Percentiles rank a stretch among this genome's conserved stretches.
phyloP scores from a whole-genome alignment of 2,888 invertebrate genomes.

The Clivina fossor region DNA sequence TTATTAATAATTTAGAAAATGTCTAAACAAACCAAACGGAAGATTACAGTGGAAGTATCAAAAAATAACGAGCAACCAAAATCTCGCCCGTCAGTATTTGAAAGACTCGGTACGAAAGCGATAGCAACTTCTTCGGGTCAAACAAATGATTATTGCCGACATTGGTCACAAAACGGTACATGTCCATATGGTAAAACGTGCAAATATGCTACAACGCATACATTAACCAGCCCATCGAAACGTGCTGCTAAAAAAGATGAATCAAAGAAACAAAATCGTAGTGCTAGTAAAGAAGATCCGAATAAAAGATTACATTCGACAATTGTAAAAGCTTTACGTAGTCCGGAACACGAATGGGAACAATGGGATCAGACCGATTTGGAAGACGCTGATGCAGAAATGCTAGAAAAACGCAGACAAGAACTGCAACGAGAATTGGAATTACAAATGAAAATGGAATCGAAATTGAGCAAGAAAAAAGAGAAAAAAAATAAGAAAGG shows the following conservation, averaged over 20 bases:
- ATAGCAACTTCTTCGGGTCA: slow-evolving; percentile 52
- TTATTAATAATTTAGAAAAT: slow-evolving; percentile 51
- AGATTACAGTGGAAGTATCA: slow-evolving; percentile 72
- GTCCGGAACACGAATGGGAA: slow-evolving; percentile 67
- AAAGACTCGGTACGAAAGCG: slow-evolving; percentile 78
- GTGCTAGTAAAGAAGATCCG: slow-evolving; percentile 59
- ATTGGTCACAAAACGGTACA: slow-evolving; percentile 76
- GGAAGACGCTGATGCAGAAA: slow-evolving; percentile 80
- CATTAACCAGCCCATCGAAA: slow-evolving; percentile 74
- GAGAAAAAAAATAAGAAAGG: slow-evolving; percentile 68
- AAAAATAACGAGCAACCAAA: slow-evolving; percentile 66
- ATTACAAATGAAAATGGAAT: slow-evolving; percentile 76
- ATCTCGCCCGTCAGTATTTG: slow-evolving; percentile 78
- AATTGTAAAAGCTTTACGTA: slow-evolving; percentile 58
- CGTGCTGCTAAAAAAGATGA: slow-evolving; percentile 67
- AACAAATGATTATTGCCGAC: slow-evolving; percentile 70
- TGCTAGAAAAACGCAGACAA: slow-evolving; percentile 72
- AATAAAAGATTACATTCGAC: slow-evolving; percentile 67
- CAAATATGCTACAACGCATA: slow-evolving; percentile 74
- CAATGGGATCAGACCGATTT: slow-evolving; percentile 78
- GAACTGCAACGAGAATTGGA: slow-evolving; percentile 77
- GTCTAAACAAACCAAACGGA: slow-evolving; percentile 73
- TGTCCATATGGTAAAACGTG: slow-evolving; percentile 78
- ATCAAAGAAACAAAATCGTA: slow-evolving; percentile 49
- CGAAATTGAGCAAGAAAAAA: slow-evolving; percentile 67